Evolutionary conservation across 2,888 invertebrate genomes (phyloP).

Genomic region (Erannis defoliaria): DNA sequence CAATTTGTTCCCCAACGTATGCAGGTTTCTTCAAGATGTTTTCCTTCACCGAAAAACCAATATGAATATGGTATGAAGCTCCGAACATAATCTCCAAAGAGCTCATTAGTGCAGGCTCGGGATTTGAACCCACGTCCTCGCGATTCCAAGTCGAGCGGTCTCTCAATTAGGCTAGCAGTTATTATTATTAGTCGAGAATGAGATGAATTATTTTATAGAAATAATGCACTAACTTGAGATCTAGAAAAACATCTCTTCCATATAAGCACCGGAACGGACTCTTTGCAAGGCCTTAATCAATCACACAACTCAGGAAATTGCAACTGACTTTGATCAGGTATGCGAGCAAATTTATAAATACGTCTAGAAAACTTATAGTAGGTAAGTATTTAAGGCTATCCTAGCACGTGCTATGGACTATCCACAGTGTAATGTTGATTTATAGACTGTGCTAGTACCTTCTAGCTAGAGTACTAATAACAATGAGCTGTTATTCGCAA

Average conservation of each 20-base stretch:
- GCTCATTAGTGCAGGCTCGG: no score
- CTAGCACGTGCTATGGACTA: slow-evolving; percentile 55
- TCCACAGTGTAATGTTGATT: no score
- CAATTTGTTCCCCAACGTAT: no score
- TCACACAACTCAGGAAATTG: slow-evolving; percentile 27
- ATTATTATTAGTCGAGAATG: no score
- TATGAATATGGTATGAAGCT: no score
- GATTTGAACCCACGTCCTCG: no score
- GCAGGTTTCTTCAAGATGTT: no score
- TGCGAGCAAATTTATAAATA: slow-evolving; percentile 20
- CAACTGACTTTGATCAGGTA: slow-evolving; percentile 37
- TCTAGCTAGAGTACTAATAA: slow-evolving; percentile 51
- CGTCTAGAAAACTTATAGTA: not conserved
- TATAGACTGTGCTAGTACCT: slow-evolving; percentile 30
- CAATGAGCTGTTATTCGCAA: slow-evolving; percentile 73
- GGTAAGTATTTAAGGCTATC: slow-evolving; percentile 18
- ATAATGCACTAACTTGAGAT: not conserved
- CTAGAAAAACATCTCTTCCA: slow-evolving; percentile 8
- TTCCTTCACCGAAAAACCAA: no score
- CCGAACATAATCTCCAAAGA: no score
- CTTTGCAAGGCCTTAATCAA: slow-evolving; percentile 19
- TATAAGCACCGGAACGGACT: slow-evolving; percentile 24
- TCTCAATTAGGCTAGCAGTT: no score
- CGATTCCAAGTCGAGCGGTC: no score
- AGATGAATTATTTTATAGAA: not conserved